Conservation (phyloP, 2,888 invertebrate genomes). For the Parochlus steinenii region DNA sequence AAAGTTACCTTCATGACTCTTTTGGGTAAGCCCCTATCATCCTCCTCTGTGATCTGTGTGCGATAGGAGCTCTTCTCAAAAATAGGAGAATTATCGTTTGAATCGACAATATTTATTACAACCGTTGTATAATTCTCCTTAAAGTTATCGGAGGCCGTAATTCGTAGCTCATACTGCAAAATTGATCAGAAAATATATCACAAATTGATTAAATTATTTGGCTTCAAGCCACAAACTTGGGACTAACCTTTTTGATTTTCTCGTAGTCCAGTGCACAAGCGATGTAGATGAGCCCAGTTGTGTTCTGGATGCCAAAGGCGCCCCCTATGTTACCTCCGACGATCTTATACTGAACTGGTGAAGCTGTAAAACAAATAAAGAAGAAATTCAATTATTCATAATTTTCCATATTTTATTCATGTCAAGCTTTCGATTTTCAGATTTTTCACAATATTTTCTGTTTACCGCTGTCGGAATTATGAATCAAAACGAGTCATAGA, state of each 20-base stretch:
- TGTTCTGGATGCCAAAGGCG: constrained; percentile 36
- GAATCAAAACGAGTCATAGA: too few species aligned
- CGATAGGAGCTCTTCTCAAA: constrained; percentile 13
- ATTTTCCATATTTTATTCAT: too few species aligned
- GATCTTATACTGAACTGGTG: constrained; percentile 37
- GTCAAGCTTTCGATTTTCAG: too few species aligned
- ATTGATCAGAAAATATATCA: constrained; percentile 9
- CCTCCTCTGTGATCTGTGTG: constrained; percentile 13
- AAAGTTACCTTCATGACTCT: constrained; percentile 12
- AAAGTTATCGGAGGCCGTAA: constrained; percentile 34
- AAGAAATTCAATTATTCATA: neutral
- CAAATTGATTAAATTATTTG: constrained; percentile 3
- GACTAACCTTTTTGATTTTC: constrained; percentile 32
- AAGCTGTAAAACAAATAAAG: constrained; percentile 24
- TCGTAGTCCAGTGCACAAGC: constrained; percentile 38
- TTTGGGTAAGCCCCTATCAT: constrained; percentile 12
- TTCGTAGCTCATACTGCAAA: constrained; percentile 30
- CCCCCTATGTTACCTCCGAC: constrained; percentile 36
- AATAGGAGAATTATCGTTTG: constrained; percentile 35
- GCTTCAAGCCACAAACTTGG: too few species aligned
- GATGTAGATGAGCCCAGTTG: constrained; percentile 38
- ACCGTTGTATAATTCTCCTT: constrained; percentile 38
- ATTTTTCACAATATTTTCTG: too few species aligned
- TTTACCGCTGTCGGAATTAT: too few species aligned
- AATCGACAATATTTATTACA: constrained; percentile 36